Percentiles rank a stretch among this genome's conserved stretches.
Conservation (phyloP, 1,140 invertebrate genomes). For the Drosophila saltans region DNA sequence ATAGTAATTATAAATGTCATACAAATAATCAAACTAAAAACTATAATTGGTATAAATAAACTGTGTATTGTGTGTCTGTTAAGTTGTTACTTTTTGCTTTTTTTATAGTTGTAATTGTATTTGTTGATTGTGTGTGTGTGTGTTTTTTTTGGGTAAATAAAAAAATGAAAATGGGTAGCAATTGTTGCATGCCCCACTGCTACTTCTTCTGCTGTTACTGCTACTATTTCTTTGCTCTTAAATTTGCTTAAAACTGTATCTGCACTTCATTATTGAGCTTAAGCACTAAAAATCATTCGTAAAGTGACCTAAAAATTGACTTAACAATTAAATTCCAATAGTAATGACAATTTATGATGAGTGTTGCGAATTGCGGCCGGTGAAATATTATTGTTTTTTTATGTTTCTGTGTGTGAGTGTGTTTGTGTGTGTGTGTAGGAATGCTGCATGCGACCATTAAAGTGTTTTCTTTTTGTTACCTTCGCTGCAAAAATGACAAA, state of each 20-base stretch:
- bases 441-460: constrained; percentile 69
- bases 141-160: constrained; percentile 30
- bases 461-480: constrained; percentile 34
- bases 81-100: constrained; percentile 1
- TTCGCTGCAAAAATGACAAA: constrained; percentile 31
- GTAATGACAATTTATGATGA: constrained; percentile 71
- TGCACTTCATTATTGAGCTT: constrained; percentile 59
- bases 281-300: constrained; percentile 67
- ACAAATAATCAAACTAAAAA: constrained; percentile 68
- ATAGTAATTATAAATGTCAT: constrained; percentile 58
- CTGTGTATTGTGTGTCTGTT: constrained; percentile 23
- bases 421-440: constrained; percentile 61
- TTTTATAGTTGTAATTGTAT: constrained; percentile 12
- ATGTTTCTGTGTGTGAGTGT: constrained; percentile 28
- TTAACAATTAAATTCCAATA: constrained; percentile 77
- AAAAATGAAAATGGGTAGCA: constrained; percentile 24
- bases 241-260: constrained; percentile 50
- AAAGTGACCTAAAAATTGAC: constrained; percentile 70
- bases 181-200: constrained; percentile 32
- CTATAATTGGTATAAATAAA: constrained; percentile 63
- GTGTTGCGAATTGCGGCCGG: constrained; percentile 24
- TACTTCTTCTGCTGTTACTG: neutral
- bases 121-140: neutral
- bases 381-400: constrained; percentile 21
- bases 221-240: neutral